phyloP scores from a whole-genome alignment of 2,113 vertebrate genomes.

The Actinemys pallida region DNA sequence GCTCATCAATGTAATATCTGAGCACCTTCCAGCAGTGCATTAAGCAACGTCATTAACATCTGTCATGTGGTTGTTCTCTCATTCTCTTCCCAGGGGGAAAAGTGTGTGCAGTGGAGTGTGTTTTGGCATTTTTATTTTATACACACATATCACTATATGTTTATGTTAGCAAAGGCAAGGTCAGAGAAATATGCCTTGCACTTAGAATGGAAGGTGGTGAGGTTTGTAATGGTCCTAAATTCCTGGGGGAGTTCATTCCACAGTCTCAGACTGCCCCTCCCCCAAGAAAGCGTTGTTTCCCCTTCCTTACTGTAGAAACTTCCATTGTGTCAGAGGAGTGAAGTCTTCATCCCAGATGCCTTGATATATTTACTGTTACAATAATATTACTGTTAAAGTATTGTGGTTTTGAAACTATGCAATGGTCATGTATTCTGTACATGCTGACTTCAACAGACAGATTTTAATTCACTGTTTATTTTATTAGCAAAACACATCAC shows the following conservation, averaged over 20 bases:
- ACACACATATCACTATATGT: too few relatives aligned
- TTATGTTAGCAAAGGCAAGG: too few relatives aligned
- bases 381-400: not conserved
- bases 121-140: not conserved
- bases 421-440: slow-evolving; percentile 57
- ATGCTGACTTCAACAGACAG: not conserved
- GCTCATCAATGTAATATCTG: not conserved
- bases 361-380: slow-evolving; percentile 48
- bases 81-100: not conserved
- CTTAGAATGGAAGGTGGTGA: too few relatives aligned
- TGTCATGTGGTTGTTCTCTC: not conserved
- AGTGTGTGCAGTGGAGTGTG: not conserved
- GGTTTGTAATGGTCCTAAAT: not conserved
- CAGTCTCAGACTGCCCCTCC: not conserved
- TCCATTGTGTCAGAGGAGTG: not conserved
- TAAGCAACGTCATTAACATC: not conserved
- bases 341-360: slow-evolving; percentile 14
- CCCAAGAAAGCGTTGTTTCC: not conserved
- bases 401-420: slow-evolving; percentile 43
- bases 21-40: not conserved
- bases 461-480: not conserved
- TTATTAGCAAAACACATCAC: slow-evolving; percentile 25
- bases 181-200: too few relatives aligned
- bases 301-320: not conserved
- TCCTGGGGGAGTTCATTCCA: not conserved